Conservation (phyloP, 2,113 vertebrate genomes). For the Vulpes lagopus region DNA sequence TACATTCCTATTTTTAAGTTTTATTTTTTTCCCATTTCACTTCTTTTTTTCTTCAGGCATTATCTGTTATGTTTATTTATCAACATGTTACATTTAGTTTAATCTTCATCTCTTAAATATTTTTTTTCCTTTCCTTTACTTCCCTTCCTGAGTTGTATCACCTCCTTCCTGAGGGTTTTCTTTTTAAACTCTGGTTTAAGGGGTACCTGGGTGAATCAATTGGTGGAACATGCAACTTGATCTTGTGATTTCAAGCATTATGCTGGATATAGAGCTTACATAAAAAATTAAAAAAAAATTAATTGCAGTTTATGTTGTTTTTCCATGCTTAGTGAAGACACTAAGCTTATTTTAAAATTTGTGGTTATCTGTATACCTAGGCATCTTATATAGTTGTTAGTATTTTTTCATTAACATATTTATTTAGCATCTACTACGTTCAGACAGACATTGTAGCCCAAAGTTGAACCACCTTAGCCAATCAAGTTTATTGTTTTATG, state of each 20-base stretch:
- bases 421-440: background rate
- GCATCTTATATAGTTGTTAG: background rate
- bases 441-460: background rate
- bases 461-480: background rate
- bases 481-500: background rate
- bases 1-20: background rate
- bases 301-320: constrained; percentile 17
- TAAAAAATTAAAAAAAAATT: background rate
- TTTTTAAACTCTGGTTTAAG: constrained; percentile 24
- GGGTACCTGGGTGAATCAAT: background rate
- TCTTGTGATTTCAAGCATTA: background rate
- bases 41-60: background rate
- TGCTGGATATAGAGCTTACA: background rate
- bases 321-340: constrained; percentile 2
- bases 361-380: background rate
- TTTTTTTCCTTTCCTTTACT: constrained; percentile 18
- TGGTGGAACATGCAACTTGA: background rate
- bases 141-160: constrained; percentile 1
- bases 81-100: background rate
- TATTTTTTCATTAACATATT: background rate
- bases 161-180: background rate
- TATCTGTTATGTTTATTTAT: background rate
- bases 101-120: background rate
- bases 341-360: background rate
- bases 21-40: background rate